Evolutionary conservation across 2,113 vertebrate genomes (phyloP).

Genomic region (Rutilus rutilus): DNA sequence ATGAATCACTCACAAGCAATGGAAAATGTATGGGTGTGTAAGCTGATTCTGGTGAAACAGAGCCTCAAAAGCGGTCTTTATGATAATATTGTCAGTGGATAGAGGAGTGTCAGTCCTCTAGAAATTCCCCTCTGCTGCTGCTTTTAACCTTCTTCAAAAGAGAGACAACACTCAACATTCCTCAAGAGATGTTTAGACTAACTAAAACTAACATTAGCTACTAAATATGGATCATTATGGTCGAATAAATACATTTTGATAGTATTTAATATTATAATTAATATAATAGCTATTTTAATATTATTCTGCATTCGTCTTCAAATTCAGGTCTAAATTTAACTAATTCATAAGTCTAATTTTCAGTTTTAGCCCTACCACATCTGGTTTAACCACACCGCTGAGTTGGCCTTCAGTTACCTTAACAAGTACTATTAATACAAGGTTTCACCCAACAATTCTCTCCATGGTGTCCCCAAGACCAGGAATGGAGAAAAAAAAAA

Average conservation of each 20-base stretch:
- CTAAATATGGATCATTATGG: background rate
- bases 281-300: no score
- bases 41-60: conserved; percentile 64
- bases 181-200: background rate
- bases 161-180: conserved; percentile 10
- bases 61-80: conserved; percentile 60
- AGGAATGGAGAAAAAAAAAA: background rate
- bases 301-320: background rate
- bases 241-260: background rate
- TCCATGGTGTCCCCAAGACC: background rate
- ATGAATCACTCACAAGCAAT: conserved; percentile 70
- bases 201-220: background rate
- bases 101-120: conserved; percentile 21
- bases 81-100: conserved; percentile 46
- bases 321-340: background rate
- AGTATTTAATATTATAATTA: no score
- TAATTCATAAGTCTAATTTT: background rate
- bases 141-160: background rate
- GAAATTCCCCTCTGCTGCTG: background rate
- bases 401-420: background rate
- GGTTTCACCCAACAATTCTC: background rate
- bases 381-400: background rate
- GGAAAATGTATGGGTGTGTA: conserved; percentile 72
- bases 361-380: background rate
- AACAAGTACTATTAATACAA: background rate